Evolutionary conservation across 2,113 vertebrate species (phyloP).

Genomic region (Odontesthes bonariensis): DNA sequence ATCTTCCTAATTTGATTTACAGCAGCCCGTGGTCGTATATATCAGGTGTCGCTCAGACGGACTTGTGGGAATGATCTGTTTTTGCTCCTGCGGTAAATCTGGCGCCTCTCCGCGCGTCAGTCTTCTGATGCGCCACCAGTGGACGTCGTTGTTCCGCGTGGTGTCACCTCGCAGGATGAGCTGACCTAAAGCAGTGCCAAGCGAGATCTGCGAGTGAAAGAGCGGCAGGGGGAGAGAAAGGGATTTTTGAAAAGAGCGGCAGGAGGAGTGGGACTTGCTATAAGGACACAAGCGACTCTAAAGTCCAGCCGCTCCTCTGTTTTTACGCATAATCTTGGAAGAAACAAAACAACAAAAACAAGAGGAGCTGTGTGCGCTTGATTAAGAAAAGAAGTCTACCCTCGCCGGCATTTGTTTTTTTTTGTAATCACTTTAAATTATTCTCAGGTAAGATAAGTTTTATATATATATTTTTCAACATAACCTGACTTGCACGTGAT

Average conservation of each 20-base stretch:
- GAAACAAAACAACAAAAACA: constrained; percentile 62
- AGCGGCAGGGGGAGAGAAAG: constrained; percentile 42
- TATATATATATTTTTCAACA: not conserved
- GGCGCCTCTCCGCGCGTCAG: not conserved
- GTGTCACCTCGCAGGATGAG: constrained; percentile 78
- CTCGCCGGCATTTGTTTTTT: constrained; percentile 8
- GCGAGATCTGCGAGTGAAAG: constrained; percentile 64
- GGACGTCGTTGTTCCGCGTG: constrained; percentile 86
- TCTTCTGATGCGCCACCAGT: constrained; percentile 77
- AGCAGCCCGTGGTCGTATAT: not conserved
- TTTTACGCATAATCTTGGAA: constrained; percentile 66
- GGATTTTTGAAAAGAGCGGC: constrained; percentile 62
- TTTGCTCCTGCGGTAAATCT: not conserved
- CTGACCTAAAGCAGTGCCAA: constrained; percentile 80
- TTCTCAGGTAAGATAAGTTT: constrained; percentile 65
- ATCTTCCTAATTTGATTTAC: not conserved
- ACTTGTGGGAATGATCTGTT: no score
- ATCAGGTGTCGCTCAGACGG: not conserved
- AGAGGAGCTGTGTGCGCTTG: constrained; percentile 35
- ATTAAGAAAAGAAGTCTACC: constrained; percentile 18
- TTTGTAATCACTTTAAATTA: constrained; percentile 27
- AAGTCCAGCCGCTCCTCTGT: constrained; percentile 64
- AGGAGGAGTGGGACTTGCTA: constrained; percentile 73
- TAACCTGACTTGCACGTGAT: not conserved
- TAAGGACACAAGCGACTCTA: constrained; percentile 69